Evolutionary conservation across 2,888 invertebrate genomes (phyloP).

Genomic region (Isoperla grammatica): DNA sequence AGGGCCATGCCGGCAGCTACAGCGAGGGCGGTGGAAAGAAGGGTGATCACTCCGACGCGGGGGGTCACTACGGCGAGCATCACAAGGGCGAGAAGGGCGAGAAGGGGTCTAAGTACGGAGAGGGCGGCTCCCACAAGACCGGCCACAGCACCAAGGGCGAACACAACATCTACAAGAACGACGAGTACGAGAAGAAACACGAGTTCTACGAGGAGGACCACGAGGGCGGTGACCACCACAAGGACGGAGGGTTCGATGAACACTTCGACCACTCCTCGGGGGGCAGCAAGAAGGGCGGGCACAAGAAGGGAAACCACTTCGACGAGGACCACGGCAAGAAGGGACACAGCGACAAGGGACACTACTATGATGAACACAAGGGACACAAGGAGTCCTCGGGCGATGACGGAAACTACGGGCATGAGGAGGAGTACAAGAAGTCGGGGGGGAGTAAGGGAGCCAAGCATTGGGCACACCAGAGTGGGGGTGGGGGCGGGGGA

Average conservation of each 20-base stretch:
- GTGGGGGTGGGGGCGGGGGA: constrained; percentile 13
- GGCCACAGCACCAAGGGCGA: constrained; percentile 70
- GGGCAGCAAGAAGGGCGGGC: constrained; percentile 34
- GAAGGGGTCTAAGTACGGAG: constrained; percentile 52
- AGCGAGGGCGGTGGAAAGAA: constrained; percentile 58
- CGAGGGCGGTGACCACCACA: constrained; percentile 60
- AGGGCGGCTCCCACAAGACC: constrained; percentile 62
- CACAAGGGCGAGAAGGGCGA: constrained; percentile 63
- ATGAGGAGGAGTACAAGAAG: constrained; percentile 21
- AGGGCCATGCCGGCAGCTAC: constrained; percentile 58
- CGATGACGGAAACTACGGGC: constrained; percentile 25
- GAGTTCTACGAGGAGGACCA: constrained; percentile 72
- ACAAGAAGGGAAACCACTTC: constrained; percentile 41
- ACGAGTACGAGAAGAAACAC: constrained; percentile 67
- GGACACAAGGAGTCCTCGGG: constrained; percentile 28
- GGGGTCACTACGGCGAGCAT: constrained; percentile 59
- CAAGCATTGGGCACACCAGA: neutral
- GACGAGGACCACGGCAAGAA: constrained; percentile 29
- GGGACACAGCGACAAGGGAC: constrained; percentile 30
- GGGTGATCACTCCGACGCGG: constrained; percentile 56
- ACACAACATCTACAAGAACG: constrained; percentile 68
- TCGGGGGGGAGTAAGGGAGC: constrained; percentile 18
- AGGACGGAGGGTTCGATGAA: constrained; percentile 56
- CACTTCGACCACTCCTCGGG: constrained; percentile 49
- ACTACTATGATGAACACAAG: constrained; percentile 34